Base-by-base conservation (phyloP, 1,140 invertebrate species). In the Drosophila tani region DNA sequence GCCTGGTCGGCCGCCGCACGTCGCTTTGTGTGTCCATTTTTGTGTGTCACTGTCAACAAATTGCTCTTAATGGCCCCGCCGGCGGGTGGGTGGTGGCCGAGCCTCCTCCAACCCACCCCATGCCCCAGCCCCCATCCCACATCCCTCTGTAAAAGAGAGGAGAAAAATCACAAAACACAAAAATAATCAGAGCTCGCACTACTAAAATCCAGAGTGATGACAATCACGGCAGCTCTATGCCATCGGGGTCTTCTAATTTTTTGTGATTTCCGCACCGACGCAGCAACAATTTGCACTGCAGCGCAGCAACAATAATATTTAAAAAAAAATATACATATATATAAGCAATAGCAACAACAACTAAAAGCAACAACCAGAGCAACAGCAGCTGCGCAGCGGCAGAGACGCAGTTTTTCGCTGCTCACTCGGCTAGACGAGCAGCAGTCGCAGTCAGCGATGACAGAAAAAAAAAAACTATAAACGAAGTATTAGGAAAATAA, bases 11-110 rank as follows among this genome's bases (percentile, higher is more conserved):
- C 81, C 60, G 75, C 55, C 56, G 50, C 38, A 64, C 67, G 65
- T 79, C 49, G 81, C 70, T 82, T 59, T 78, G 70, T 87, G 84
- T 88, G 86, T 83, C 80, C 68, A 88, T 79, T 88, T 86, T 88
- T 86, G 79, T 87, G 85, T 90, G 85, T 90, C 85, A 90, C 79
- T 90, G 86, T 90, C 85, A 90, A 90, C 85, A 90, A 90, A 90
- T 90, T 90, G 85, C 78, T 88, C 81, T 90, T 90, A 88, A 90
- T 88, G 78, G 85, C 64, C 43, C 43, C 49, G 50, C 56, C 70
- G 83, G 71, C 78, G 84, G 67, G 67, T 87, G 80, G 80, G 80
- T 82, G 69, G 74, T 69, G 38, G 32, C 57, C 64, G 38, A 49
- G 56, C 71, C 75, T 47, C 63, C 50, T 8, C 0, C 5, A n/a